Evolutionary conservation across 2,113 vertebrate species (phyloP).

Genomic region (Ailuropoda melanoleuca): DNA sequence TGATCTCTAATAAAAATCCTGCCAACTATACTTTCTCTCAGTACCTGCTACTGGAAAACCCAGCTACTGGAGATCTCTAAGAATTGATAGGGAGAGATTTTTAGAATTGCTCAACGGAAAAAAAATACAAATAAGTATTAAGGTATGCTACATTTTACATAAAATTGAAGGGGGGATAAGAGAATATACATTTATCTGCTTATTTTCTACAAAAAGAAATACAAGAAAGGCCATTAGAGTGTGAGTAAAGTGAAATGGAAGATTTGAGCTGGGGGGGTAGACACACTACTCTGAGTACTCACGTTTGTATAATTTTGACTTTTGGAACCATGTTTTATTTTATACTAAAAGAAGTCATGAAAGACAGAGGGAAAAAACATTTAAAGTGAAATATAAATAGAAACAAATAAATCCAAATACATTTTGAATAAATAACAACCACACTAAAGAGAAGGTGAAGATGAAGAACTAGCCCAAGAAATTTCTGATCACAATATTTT

Average conservation of each 20-base stretch:
- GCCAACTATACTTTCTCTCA: neutral
- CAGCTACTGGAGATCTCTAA: neutral
- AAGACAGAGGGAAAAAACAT: neutral
- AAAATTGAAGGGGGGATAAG: neutral
- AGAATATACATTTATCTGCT: neutral
- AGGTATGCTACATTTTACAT: neutral
- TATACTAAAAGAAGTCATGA: neutral
- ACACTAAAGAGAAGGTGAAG: neutral
- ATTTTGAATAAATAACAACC: neutral
- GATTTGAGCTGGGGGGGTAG: neutral
- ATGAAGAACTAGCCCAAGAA: neutral
- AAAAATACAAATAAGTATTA: neutral
- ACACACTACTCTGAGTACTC: neutral
- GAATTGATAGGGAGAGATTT: neutral
- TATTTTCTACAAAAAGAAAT: neutral
- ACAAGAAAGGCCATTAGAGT: neutral
- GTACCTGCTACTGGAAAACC: neutral
- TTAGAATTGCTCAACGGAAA: neutral
- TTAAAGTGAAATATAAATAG: neutral
- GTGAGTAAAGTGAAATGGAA: no score
- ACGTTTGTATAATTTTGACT: neutral
- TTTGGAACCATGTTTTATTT: neutral
- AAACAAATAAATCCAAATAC: neutral
- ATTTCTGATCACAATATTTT: neutral
- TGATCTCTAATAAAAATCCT: neutral